Evolutionary conservation across 2,113 vertebrate genomes (phyloP).

Genomic region (Rhinopomastus cyanomelas): DNA sequence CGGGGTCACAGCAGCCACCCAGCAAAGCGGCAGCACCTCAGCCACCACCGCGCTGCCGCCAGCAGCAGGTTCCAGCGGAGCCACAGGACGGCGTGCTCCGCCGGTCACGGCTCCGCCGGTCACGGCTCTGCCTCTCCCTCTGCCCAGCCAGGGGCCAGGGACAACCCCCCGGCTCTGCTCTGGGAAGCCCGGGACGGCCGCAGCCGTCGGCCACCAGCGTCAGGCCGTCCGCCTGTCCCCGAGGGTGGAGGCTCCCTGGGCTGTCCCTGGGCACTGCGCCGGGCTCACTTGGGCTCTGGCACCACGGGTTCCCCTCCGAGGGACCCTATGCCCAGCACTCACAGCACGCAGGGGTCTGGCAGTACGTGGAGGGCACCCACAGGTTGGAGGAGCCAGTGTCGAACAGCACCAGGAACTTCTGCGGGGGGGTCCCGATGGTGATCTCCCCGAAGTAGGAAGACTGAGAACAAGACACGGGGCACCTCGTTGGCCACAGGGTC

Average conservation of each 20-base stretch:
- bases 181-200: accelerated
- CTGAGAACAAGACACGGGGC: neutral
- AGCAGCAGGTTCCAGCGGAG: accelerated
- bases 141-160: accelerated
- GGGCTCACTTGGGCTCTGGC: accelerated
- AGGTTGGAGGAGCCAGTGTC: conserved; percentile 72
- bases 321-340: neutral
- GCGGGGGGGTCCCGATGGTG: conserved; percentile 69
- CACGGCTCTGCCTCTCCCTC: neutral
- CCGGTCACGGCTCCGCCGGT: accelerated
- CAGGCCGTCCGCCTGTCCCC: too few relatives aligned
- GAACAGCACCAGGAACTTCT: conserved; percentile 70
- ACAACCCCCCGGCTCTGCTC: accelerated
- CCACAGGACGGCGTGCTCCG: too few relatives aligned
- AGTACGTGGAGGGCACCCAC: conserved; percentile 73
- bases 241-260: neutral
- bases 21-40: neutral
- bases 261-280: neutral
- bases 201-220: accelerated
- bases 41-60: accelerated
- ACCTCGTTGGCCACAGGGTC: neutral
- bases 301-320: accelerated
- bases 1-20: neutral
- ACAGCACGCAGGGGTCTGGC: conserved; percentile 62
- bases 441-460: conserved; percentile 73